Base-by-base conservation (phyloP, 2,888 invertebrate species). In the Petrolisthes manimaculis region DNA sequence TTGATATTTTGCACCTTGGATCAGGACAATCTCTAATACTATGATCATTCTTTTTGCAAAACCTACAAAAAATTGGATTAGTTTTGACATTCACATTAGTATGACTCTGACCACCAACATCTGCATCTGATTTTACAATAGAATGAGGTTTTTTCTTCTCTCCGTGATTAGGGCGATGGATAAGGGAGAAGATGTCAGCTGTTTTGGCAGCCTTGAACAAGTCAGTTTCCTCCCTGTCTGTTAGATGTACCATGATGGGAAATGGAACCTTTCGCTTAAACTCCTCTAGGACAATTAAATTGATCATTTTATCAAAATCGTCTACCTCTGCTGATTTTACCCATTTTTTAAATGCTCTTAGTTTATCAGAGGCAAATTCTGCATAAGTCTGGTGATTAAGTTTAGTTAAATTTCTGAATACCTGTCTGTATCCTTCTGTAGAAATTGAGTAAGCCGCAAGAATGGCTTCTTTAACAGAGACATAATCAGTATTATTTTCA, bases 1-100 rank as follows among this genome's bases (percentile, higher is more conserved):
- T 79, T 79, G 61, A 51, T 8, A 79, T n/a, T 54, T 18, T 79
- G 54, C 79, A 53, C 37, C 79, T 79, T 2, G 79, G 79, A 5
- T 79, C 79, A 54, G 79, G 79, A 79, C 79, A 79, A 54, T 79
- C 79, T 54, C n/a, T 79, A n/a, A 79, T 54, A 79, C 12, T 54
- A 79, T 79, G 79, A 51, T 24, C 79, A 18, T 51, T 54, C 37
- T 79, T 79, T 54, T n/a, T 54, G 54, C 79, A 79, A n/a, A 53
- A 79, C n/a, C n/a, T 54, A 79, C 79, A 79, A n/a, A 79, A 5
- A 18, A 79, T 0, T 8, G 14, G 14, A 79, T 54, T 79, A 5
- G 12, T 51, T 53, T 18, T 79, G 51, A 53, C 54, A n/a, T 3
- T 8, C 18, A 51, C 75, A 37, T 4, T 14, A 79, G 54, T n/a